Evolutionary conservation across 1,140 invertebrate genomes (phyloP).

Genomic region (Bombus soroeensis): DNA sequence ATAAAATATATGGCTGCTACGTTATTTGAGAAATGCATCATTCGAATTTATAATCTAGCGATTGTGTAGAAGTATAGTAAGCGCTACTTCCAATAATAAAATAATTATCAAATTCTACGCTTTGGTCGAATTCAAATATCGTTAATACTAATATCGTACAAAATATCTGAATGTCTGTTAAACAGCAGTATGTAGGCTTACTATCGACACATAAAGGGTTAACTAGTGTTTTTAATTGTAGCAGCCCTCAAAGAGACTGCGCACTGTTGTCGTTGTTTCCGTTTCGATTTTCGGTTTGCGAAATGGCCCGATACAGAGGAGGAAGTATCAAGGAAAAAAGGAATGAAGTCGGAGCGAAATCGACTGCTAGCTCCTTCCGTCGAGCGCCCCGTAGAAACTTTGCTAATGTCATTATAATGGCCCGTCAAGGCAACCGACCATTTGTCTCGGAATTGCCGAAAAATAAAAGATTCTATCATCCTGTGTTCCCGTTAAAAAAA

Average conservation of each 20-base stretch:
- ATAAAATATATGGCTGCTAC: too few relatives aligned
- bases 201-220: neutral
- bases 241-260: neutral
- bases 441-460: constrained; percentile 67
- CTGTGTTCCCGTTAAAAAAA: constrained; percentile 18
- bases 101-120: neutral
- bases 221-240: neutral
- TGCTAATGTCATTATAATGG: constrained; percentile 70
- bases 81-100: too few relatives aligned
- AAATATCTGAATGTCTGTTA: too few relatives aligned
- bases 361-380: constrained; percentile 31
- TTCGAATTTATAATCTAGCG: too few relatives aligned
- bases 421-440: constrained; percentile 61
- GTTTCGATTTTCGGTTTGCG: neutral
- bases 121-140: neutral
- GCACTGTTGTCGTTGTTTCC: neutral
- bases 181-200: neutral
- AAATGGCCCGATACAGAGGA: neutral
- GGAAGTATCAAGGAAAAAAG: constrained; percentile 12
- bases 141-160: neutral
- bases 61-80: too few relatives aligned
- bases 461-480: constrained; percentile 58
- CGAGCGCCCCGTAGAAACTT: constrained; percentile 44
- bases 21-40: too few relatives aligned
- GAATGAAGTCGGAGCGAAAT: constrained; percentile 29